A percentile compares a stretch with the other conserved stretches of the same genome.
phyloP scores from a whole-genome alignment of 2,113 vertebrate genomes.

The Oreochromis niloticus region DNA sequence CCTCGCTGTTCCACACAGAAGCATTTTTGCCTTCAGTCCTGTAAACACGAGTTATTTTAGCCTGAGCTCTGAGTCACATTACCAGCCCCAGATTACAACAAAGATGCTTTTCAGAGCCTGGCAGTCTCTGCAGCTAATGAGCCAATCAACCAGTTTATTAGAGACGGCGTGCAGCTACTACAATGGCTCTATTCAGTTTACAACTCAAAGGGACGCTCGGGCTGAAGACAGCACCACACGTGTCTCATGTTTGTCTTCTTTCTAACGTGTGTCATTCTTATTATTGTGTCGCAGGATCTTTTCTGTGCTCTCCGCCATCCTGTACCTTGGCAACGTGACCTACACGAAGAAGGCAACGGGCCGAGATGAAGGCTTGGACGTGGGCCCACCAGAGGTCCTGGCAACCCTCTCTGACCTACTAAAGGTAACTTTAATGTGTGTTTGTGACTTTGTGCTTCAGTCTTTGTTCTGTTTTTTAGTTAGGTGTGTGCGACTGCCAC shows the following conservation, averaged over 20 bases:
- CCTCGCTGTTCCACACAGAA: neutral
- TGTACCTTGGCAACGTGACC: constrained; percentile 93
- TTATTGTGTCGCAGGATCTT: constrained; percentile 82
- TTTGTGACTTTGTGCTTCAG: neutral
- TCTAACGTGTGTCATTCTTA: neutral
- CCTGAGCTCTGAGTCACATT: neutral
- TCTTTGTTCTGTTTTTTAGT: neutral
- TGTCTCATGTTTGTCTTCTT: neutral
- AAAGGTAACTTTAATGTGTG: constrained; percentile 69
- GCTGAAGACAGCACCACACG: neutral
- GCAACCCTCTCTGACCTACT: constrained; percentile 90
- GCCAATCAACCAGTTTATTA: neutral
- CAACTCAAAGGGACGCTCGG: neutral
- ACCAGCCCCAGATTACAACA: neutral
- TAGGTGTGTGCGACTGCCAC: neutral
- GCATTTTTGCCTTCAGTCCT: neutral
- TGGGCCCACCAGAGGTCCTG: constrained; percentile 89
- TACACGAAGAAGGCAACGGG: constrained; percentile 88
- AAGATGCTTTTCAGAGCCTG: neutral
- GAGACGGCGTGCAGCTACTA: neutral
- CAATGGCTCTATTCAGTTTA: neutral
- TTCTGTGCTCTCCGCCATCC: constrained; percentile 91
- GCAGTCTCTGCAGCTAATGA: neutral
- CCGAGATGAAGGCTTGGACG: constrained; percentile 92
- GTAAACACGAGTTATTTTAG: neutral